A percentile compares a stretch with the other conserved stretches of the same genome.
phyloP scores from a whole-genome alignment of 2,113 vertebrate genomes.

The Orthonyx spaldingii region DNA sequence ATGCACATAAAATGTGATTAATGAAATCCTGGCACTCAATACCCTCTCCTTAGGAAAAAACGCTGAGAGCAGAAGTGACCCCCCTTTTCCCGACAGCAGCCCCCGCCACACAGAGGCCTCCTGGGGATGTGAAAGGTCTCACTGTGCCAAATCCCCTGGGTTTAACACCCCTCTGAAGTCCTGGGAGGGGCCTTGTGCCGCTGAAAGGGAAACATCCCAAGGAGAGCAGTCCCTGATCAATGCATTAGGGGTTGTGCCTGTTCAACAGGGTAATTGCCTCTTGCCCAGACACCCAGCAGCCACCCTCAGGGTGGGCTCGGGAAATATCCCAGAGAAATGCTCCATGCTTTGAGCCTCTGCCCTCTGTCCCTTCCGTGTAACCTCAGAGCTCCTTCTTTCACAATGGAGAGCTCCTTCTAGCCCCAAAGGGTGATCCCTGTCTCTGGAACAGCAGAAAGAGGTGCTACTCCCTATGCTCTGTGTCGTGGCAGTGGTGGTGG shows the following conservation, averaged over 20 bases:
- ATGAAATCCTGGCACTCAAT: neutral
- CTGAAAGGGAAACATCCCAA: neutral
- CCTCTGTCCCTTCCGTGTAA: neutral
- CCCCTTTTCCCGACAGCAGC: accelerated
- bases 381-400: neutral
- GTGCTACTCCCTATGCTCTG: neutral
- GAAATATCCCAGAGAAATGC: neutral
- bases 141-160: neutral
- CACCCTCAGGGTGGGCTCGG: neutral
- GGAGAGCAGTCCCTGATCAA: neutral
- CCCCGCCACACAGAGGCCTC: neutral
- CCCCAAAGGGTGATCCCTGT: neutral
- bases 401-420: neutral
- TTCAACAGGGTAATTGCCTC: neutral
- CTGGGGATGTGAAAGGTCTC: accelerated
- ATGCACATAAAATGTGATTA: neutral
- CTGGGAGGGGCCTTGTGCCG: neutral
- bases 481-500: neutral
- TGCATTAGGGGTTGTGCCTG: accelerated
- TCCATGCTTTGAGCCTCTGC: neutral
- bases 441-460: neutral
- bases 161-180: neutral
- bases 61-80: neutral
- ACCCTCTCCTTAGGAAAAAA: neutral
- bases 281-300: neutral